Conservation (phyloP, 1,140 invertebrate species). For the Drosophila athabasca region DNA sequence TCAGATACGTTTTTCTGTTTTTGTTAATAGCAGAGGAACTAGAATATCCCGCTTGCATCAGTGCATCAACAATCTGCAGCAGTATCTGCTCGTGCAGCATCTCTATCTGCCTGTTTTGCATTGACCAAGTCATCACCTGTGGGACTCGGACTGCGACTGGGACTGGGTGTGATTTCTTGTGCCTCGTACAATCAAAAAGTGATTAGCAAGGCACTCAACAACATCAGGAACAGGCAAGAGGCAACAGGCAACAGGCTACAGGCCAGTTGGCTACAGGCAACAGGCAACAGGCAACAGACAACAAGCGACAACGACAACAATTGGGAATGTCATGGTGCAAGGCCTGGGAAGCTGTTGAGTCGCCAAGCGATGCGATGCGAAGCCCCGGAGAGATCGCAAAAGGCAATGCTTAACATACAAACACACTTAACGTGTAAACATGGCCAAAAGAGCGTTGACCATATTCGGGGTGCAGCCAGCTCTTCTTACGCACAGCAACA, state of each 20-base stretch:
- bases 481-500: conserved; percentile 59
- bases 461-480: conserved; percentile 63
- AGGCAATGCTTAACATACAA: conserved; percentile 69
- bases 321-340: conserved; percentile 44
- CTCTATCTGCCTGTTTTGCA: conserved; percentile 15
- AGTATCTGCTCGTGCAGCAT: neutral
- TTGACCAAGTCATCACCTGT: no score
- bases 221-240: conserved; percentile 24
- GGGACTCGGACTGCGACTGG: neutral
- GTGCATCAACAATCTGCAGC: no score
- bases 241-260: conserved; percentile 10
- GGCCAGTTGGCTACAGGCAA: conserved; percentile 15
- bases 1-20: no score
- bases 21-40: no score
- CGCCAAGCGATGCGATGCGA: neutral
- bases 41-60: no score
- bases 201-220: conserved; percentile 55
- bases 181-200: conserved; percentile 49
- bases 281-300: conserved; percentile 27
- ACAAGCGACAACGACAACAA: conserved; percentile 40
- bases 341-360: conserved; percentile 64
- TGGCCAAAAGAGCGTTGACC: conserved; percentile 80
- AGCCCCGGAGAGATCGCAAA: conserved; percentile 10
- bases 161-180: conserved; percentile 36
- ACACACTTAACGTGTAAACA: conserved; percentile 81